Evolutionary conservation across 2,797 vertebrate genomes (phyloP).

Genomic region (Sebastes steindachneri): DNA sequence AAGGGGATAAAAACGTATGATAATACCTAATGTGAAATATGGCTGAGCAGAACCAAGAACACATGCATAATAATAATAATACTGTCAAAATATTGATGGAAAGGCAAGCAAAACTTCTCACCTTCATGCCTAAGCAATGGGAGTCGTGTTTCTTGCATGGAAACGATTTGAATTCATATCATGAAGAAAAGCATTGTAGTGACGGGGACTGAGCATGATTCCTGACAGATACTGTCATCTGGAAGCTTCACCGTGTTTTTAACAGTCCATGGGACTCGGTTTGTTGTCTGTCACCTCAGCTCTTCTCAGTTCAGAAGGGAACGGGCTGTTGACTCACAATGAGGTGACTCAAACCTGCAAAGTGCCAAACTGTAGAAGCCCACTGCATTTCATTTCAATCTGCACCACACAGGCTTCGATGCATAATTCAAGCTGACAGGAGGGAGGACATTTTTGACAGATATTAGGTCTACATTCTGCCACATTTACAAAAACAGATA

Average conservation of each 20-base stretch:
- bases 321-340: slow-evolving; percentile 47
- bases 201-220: slow-evolving; percentile 25
- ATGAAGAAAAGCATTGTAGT: neutral
- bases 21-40: neutral
- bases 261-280: slow-evolving; percentile 10
- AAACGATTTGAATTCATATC: slow-evolving; percentile 14
- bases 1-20: neutral
- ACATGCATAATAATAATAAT: neutral
- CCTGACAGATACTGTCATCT: slow-evolving; percentile 61
- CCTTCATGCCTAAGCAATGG: neutral
- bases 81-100: neutral
- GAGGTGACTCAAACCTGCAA: slow-evolving; percentile 31
- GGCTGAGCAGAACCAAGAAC: neutral
- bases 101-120: neutral
- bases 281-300: slow-evolving; percentile 55
- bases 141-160: neutral
- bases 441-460: neutral
- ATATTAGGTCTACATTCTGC: neutral
- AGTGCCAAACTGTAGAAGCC: neutral
- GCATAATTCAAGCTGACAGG: neutral
- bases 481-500: neutral
- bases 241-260: slow-evolving; percentile 28
- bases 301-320: slow-evolving; percentile 46
- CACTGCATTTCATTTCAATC: slow-evolving; percentile 17
- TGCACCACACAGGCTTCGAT: neutral